These are phyloP conservation scores for Platanista minor DNA, from an alignment of 2,113 vertebrate genomes.

Conservation along the genomic window DNA sequence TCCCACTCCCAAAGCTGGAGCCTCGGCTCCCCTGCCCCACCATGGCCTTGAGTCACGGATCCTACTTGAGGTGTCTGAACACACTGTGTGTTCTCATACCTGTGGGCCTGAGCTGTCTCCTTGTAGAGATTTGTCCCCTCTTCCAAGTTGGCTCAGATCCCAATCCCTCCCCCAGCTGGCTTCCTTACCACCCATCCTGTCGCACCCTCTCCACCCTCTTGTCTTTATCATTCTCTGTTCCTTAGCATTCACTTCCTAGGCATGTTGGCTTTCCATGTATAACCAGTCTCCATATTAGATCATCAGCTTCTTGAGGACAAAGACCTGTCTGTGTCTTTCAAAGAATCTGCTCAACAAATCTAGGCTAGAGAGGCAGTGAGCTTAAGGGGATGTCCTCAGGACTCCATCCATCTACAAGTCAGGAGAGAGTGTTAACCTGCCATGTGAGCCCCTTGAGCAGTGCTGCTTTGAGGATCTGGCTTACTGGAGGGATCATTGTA, in stretches of 20 bases:
- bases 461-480: not conserved
- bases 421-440: not conserved
- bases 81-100: not conserved
- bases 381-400: not conserved
- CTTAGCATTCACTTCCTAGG: not conserved
- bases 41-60: not conserved
- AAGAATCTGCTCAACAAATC: not conserved
- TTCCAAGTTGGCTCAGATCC: not conserved
- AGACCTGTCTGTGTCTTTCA: not conserved
- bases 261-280: not conserved
- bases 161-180: not conserved
- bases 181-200: not conserved
- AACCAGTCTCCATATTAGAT: not conserved
- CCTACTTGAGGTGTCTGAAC: too few species aligned
- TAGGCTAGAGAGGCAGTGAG: not conserved
- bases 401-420: not conserved
- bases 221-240: not conserved
- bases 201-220: not conserved
- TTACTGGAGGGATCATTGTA: not conserved
- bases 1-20: not conserved
- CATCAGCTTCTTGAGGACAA: not conserved
- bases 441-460: not conserved
- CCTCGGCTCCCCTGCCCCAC: not conserved
- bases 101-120: not conserved
- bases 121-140: not conserved